phyloP scores from a whole-genome alignment of 2,797 vertebrate species.

The Neomorphus geoffroyi region DNA sequence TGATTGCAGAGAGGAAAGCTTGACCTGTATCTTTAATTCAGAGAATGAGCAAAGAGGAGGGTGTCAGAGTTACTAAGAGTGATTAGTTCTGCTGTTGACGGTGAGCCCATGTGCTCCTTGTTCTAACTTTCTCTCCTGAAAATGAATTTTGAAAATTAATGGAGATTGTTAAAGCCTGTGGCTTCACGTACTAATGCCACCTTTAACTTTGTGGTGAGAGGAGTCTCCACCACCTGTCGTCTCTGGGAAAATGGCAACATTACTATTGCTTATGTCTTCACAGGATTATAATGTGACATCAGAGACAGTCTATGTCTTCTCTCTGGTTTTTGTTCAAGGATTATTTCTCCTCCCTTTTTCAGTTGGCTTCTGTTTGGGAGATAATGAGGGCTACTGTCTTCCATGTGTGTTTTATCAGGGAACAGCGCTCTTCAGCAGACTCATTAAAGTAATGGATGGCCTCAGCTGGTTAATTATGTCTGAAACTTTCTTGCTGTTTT shows the following conservation, averaged over 20 bases:
- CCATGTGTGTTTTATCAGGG: conserved; percentile 25
- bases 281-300: background rate
- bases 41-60: background rate
- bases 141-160: background rate
- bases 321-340: background rate
- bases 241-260: background rate
- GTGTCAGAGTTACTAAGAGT: background rate
- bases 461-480: conserved; percentile 41
- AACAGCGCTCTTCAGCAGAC: conserved; percentile 36
- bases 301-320: background rate
- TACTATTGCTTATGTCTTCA: background rate
- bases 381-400: conserved; percentile 54
- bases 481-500: conserved; percentile 36
- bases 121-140: background rate
- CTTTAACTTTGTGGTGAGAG: background rate
- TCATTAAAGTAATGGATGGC: conserved; percentile 72
- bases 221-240: background rate
- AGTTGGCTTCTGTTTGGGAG: conserved; percentile 28
- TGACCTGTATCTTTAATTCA: background rate
- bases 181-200: background rate
- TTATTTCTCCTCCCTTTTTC: background rate
- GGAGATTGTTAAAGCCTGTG: background rate
- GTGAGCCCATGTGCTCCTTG: background rate
- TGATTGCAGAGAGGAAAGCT: background rate
- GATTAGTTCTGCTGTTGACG: conserved; percentile 29